phyloP scores from a whole-genome alignment of 2,797 vertebrate species.

The Halcyon smyrnensis region DNA sequence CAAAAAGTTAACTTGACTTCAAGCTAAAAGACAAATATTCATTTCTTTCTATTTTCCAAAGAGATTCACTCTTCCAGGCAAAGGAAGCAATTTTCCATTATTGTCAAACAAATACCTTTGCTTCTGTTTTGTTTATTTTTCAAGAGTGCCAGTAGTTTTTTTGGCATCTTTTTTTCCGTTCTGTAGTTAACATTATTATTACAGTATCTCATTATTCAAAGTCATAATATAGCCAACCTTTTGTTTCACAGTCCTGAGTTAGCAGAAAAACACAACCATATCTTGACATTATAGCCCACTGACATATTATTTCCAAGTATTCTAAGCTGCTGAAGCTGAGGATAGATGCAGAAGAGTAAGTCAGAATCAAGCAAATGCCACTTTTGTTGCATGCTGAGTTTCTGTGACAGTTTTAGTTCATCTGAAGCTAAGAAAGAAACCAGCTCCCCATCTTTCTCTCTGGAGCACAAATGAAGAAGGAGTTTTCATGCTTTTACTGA shows the following conservation, averaged over 20 bases:
- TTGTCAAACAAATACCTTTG: background rate
- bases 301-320: background rate
- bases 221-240: background rate
- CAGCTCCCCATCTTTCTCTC: background rate
- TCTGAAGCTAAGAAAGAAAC: background rate
- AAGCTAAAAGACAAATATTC: background rate
- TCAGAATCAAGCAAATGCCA: background rate
- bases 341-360: background rate
- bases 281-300: background rate
- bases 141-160: background rate
- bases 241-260: background rate
- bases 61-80: background rate
- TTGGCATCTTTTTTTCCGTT: background rate
- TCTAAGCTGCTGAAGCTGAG: background rate
- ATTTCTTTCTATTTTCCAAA: background rate
- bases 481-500: background rate
- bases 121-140: background rate
- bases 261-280: background rate
- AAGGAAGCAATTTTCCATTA: background rate
- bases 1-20: background rate
- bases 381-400: background rate
- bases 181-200: background rate
- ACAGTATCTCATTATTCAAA: background rate
- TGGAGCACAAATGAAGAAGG: background rate
- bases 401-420: background rate